Base-by-base conservation (phyloP, 2,797 vertebrate genomes). In the Epinephelus malabaricus region DNA sequence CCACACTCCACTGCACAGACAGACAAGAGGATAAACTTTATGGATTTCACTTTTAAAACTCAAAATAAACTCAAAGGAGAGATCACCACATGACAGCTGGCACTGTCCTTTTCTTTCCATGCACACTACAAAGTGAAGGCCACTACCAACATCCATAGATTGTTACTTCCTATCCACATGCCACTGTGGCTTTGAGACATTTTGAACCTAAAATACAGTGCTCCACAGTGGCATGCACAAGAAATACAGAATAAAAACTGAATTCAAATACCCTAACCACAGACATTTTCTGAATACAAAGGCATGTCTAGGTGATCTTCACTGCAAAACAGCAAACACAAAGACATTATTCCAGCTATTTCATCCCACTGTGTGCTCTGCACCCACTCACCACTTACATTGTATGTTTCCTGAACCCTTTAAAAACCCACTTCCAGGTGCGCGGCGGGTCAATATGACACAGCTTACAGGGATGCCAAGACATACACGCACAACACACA, bases 381-480 rank as follows among this genome's bases (percentile, higher is more conserved):
- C 59, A 73, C 61, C 40, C 25, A 74, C 49, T 21, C 53, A 63
- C 5, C 59, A 17, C 40, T 65, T 58, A 23, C 23, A 43, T 56
- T 74, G 58, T 38, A 63, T n/a, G 49, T 66, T 65, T 67, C 45
- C n/a, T 71, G 13, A 65, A 76, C 55, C 65, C 63, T 53, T 83
- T 85, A 80, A 81, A 43, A 85, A 69, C 56, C 46, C 71, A 85
- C 73, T 86, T 88, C 69, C 69, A 64, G 27, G 60, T 79, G 73
- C 82, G 82, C 66, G 73, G 17, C 25, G 38, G 67, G 51, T 79
- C 66, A 86, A n/a, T 75, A 76, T 34, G 75, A 25, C 19, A 21
- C 38, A 84, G 54, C 46, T 59, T 62, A 56, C 50, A 59, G 21
- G 40, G n/a, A 60, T 60, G 73, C 73, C 65, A 76, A 77, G 4